Percentiles rank a stretch among this genome's conserved stretches.
Evolutionary conservation across 35 echinoderm and acorn worm genomes (phyloP).

Genomic region (Acanthaster planci): DNA sequence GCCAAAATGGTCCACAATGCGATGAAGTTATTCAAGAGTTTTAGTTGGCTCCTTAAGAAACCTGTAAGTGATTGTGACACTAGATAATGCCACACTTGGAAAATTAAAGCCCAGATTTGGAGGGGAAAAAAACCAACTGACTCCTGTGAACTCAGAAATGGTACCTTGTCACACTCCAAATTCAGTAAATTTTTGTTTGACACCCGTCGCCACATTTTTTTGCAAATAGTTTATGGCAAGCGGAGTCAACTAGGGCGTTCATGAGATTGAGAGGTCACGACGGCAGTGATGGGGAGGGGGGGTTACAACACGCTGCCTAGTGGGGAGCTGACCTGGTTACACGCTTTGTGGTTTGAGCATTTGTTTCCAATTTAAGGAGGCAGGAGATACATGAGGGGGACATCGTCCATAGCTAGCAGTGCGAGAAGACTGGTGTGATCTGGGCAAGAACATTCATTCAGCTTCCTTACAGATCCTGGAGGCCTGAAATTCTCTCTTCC

Average conservation of each 20-base stretch:
- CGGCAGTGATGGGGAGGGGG: background rate
- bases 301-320: background rate
- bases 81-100: background rate
- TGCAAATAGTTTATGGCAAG: background rate
- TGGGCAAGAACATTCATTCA: background rate
- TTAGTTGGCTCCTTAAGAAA: background rate
- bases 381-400: background rate
- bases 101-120: background rate
- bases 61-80: background rate
- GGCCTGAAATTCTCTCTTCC: too few relatives aligned
- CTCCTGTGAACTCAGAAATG: background rate
- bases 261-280: background rate
- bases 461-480: background rate
- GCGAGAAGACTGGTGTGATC: background rate
- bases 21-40: background rate
- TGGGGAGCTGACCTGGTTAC: background rate
- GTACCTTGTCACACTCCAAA: background rate
- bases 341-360: background rate
- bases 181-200: background rate
- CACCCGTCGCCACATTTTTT: background rate
- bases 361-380: conserved; percentile 16
- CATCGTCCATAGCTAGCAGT: background rate
- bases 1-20: too few relatives aligned
- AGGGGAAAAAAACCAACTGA: background rate
- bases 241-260: background rate